Conservation (phyloP, 2,888 invertebrate genomes). For the Mantis religiosa region DNA sequence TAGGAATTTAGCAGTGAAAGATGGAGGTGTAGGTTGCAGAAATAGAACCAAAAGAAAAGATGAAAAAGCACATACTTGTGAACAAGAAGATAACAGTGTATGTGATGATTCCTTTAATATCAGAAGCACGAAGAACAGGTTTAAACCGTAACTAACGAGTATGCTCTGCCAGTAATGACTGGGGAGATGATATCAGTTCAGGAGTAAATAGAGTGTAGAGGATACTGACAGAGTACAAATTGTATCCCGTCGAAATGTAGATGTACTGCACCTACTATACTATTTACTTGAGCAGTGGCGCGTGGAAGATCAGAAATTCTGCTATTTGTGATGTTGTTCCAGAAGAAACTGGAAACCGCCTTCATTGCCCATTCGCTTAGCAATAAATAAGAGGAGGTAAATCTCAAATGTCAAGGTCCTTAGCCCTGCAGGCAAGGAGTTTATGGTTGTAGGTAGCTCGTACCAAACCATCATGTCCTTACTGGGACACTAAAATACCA, state of each 20-base stretch:
- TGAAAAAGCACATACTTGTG: neutral
- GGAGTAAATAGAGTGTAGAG: neutral
- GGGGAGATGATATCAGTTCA: neutral
- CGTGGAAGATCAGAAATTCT: neutral
- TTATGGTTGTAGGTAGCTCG: no score
- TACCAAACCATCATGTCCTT: no score
- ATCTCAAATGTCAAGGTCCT: neutral
- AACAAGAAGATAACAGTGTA: neutral
- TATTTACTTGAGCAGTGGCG: neutral
- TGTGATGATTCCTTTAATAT: neutral
- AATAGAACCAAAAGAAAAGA: neutral
- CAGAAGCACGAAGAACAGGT: neutral
- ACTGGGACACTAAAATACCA: no score
- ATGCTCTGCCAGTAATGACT: neutral
- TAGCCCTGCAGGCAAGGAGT: no score
- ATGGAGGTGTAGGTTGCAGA: no score
- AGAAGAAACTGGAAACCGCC: neutral
- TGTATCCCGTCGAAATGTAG: neutral
- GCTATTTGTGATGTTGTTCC: neutral
- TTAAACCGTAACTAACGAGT: neutral
- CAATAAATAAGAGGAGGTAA: neutral
- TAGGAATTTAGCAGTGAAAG: no score
- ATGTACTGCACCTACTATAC: neutral
- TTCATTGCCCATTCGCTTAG: neutral
- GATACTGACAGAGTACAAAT: no score